Evolutionary conservation across 1,140 invertebrate genomes (phyloP), one percentile per base, ranked within the genome.

Genomic region (Steinernema khuongi): DNA sequence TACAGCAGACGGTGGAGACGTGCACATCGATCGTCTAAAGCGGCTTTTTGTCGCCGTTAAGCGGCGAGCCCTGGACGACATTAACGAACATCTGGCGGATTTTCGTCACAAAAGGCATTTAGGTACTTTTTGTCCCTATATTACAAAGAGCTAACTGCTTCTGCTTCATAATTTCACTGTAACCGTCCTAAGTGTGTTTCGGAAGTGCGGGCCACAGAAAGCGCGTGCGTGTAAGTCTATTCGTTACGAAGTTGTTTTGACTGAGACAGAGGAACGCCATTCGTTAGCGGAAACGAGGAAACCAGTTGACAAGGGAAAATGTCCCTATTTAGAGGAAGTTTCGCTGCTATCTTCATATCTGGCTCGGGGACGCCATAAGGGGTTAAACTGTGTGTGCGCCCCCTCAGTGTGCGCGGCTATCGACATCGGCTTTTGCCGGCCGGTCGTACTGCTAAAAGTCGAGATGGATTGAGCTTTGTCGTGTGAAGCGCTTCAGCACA

Each of bases 21-120:
- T 91, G 75, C 69, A 77, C 19, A 50, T 66, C 33, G 76, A 77
- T 43, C 68, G 60, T 31, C 87, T 96, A 43, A 89, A 92, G 73
- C 91, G 90, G 85, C 91, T 91, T 75, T 97, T 97, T 86, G 90
- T 90, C 86, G 93, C 94, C 84, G 92, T 93, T 31, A 88, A 93
- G 43, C 88, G 89, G 71, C 90, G 90, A 79, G 92, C 93, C 17
- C 92, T 92, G 85, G 91, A 94, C 76, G 91, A 94, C 82, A 88
- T 96, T 31, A 91, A 91, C 73, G 90, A 92, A 80, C 92, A 94
- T 83, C 87, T 97, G 32, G 90, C 89, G 44, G 93, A 96, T 86
- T 96, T 96, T 87, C 91, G 94, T 83, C 90, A 90, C 69, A 96
- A 95, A 86, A 87, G 93, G 77, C 92, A 91, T 31, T 91, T 93